Base-by-base conservation (phyloP, 2,113 vertebrate species). In the Aramus guarauna region DNA sequence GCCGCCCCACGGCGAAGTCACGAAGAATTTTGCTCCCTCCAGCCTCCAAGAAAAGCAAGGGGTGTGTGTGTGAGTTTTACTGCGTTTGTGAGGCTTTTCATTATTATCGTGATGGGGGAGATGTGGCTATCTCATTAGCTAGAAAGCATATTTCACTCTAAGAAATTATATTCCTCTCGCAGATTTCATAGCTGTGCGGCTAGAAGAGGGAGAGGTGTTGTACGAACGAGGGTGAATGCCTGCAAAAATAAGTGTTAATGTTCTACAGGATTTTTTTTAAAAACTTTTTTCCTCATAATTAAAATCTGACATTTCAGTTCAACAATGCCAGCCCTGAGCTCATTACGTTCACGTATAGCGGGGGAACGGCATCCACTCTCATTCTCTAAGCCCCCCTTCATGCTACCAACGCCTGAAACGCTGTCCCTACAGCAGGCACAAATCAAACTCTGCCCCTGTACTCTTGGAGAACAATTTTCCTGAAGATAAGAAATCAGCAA, bases 401-500 rank as follows among this genome's bases (percentile, higher is more conserved):
- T 6, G 48, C 30, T 45, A 55, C 74, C 81, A 72, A 27, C 11
- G 64, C 77, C 12, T 14, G 62, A 83, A 94, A 79, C 1, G 4
- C 32, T 56, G 60, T 8, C 43, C 59, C 43, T 80, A 20, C 23
- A 74, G 85, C 73, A 89, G 79, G 77, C 88, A 75, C 64, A 86
- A 69, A 75, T 55, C 73, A 74, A 43, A n/a, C 75, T 84, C 50
- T 76, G 71, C 47, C 71, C 66, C 69, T 55, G 23, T 60, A 22
- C 30, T 59, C 50, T 85, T 68, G 50, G 78, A 76, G 39, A 95
- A 37, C 6, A 76, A 19, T 77, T 76, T 78, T 88, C 68, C 73
- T 64, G 53, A 69, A 85, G 80, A 63, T n/a, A 64, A 91, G 48
- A 89, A 84, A 87, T 60, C 48, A 76, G 62, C 47, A 91, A 60